Conservation (phyloP, 2,797 vertebrate genomes). For the Linurgus olivaceus region DNA sequence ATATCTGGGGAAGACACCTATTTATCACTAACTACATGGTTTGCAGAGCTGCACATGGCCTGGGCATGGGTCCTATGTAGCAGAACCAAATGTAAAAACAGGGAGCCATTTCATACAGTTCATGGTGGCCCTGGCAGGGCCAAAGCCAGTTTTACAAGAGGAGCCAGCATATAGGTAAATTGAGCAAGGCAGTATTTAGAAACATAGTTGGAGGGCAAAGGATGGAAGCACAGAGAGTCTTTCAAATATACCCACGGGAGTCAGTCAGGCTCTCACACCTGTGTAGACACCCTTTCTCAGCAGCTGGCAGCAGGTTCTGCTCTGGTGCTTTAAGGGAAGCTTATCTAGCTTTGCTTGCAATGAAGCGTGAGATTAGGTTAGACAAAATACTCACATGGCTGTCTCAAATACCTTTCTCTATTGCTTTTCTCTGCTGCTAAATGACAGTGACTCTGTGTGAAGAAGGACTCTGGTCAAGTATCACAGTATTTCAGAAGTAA, state of each 20-base stretch:
- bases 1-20: fast-evolving
- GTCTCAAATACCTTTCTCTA: neutral
- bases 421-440: neutral
- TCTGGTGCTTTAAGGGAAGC: neutral
- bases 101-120: neutral
- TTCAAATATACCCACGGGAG: neutral
- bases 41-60: neutral
- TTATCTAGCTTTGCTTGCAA: neutral
- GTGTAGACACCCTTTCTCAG: neutral
- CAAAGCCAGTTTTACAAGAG: neutral
- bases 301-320: neutral
- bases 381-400: neutral
- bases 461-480: neutral
- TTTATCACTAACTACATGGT: neutral
- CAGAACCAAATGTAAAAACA: neutral
- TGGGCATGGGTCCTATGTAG: neutral
- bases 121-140: neutral
- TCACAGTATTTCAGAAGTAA: neutral
- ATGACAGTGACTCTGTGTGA: neutral
- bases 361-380: neutral
- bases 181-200: neutral
- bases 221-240: neutral
- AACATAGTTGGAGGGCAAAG: neutral
- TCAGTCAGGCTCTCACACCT: neutral
- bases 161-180: neutral